Evolutionary conservation across 2,888 invertebrate species (phyloP), one percentile per base, ranked within the genome.

Genomic region (Perizoma affinitatum): DNA sequence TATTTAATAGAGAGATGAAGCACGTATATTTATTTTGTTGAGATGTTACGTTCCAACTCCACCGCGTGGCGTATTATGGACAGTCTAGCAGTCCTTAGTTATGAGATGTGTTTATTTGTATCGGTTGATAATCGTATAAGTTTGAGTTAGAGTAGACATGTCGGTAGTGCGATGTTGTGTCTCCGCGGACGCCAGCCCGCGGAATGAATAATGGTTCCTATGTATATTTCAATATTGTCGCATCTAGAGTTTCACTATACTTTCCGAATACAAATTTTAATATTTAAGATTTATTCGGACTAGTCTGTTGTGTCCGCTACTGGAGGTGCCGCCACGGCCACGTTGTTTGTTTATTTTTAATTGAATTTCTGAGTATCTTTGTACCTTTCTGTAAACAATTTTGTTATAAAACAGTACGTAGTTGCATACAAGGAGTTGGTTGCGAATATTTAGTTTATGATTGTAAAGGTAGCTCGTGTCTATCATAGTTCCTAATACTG

Each of bases 201-300:
- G 92, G 90, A 84, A 86, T 81, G 88, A 90, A 92, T 92, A 91
- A 93, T 92, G 93, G 93, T 93, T 93, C 93, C 93, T 93, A 93
- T 92, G 92, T 93, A 93, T 90, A 93, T 93, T 92, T 93, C 93
- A 93, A 92, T 92, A 91, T 91, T 90, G 89, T 88, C 90, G 91
- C 92, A 90, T 91, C 90, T 92, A 92, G 89, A 90, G 90, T 91
- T 91, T 92, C 90, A 90, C 88, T 90, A 89, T 91, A 90, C 90
- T 92, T 91, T 90, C 92, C 91, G 90, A 91, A 92, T 86, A 91
- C 91, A 90, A 90, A 90, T 91, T 91, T 90, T 91, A 91, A 90
- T 90, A 90, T 91, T 90, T 92, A 92, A 92, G 90, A 90, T 90
- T 91, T 75, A 90, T 90, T 91, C 91, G 92, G 90, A 88, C 85